Conservation (phyloP, 1,140 invertebrate species). For the Bombus pascuorum region DNA sequence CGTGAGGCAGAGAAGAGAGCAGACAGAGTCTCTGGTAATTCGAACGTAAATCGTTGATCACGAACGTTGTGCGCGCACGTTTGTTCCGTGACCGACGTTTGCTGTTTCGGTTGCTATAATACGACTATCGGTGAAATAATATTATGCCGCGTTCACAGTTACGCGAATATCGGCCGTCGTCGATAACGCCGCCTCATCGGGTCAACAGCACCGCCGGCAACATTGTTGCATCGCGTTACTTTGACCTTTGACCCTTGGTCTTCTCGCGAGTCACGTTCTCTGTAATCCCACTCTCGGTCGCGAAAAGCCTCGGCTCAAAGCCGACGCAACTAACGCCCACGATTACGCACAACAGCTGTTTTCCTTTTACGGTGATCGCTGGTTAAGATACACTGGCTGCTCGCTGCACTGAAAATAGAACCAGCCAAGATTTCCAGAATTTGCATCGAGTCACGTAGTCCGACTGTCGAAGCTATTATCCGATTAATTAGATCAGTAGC, state of each 20-base stretch:
- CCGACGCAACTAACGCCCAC: not conserved
- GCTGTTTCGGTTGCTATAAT: not conserved
- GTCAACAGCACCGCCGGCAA: conserved; percentile 1
- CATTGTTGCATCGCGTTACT: conserved; percentile 15
- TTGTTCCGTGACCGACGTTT: not conserved
- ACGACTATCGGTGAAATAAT: not conserved
- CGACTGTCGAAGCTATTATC: not conserved
- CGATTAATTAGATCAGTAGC: not conserved
- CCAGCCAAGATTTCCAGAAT: not conserved
- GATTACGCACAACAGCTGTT: conserved; percentile 1
- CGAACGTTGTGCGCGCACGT: not conserved
- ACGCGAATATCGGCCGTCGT: not conserved
- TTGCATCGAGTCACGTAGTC: not conserved
- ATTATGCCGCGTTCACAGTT: not conserved
- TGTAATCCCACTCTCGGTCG: not conserved
- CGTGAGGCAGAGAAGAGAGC: not conserved
- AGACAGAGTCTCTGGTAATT: not conserved
- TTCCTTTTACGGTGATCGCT: not conserved
- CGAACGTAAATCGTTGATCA: not conserved
- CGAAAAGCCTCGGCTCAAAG: not conserved
- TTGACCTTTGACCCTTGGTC: conserved; percentile 23
- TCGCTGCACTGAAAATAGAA: no score
- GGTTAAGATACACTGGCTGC: no score
- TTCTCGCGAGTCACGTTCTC: not conserved
- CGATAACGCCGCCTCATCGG: not conserved